These are phyloP conservation scores for Unio delphinus DNA, from an alignment of 2,888 invertebrate genomes.

Conservation along the genomic window DNA sequence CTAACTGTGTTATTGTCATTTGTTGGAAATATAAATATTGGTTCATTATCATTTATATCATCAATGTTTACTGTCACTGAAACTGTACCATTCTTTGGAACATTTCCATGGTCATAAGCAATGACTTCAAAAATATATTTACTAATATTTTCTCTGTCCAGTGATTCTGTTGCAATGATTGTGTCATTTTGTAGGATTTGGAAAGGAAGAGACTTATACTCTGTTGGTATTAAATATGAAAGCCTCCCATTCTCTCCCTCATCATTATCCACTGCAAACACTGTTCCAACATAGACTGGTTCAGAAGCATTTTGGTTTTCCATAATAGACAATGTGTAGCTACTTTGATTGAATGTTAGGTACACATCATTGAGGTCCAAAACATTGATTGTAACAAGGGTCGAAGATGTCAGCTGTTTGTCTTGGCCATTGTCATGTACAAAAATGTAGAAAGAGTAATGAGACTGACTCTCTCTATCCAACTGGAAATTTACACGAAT, in stretches of 20 bases:
- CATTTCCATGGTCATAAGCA: constrained; percentile 48
- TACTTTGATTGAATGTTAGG: constrained; percentile 34
- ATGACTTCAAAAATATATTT: constrained; percentile 40
- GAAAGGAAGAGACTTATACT: constrained; percentile 37
- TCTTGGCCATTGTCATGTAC: constrained; percentile 32
- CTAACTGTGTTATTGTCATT: constrained; percentile 43
- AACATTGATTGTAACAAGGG: constrained; percentile 34
- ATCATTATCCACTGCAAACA: constrained; percentile 40
- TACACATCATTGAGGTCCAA: constrained; percentile 41
- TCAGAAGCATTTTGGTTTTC: constrained; percentile 36
- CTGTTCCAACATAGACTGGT: constrained; percentile 25
- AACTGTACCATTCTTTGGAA: constrained; percentile 34
- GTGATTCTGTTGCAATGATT: constrained; percentile 32
- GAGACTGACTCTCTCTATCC: constrained; percentile 44
- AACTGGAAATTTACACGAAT: constrained; percentile 34
- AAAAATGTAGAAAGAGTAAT: constrained; percentile 38
- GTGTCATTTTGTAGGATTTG: constrained; percentile 42
- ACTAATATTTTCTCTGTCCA: constrained; percentile 47
- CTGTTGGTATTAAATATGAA: constrained; percentile 28
- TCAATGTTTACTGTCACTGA: constrained; percentile 43
- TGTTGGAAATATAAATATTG: constrained; percentile 52
- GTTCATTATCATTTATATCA: constrained; percentile 56
- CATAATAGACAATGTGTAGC: constrained; percentile 33
- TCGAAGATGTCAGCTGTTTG: constrained; percentile 18
- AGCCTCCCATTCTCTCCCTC: constrained; percentile 44